These are phyloP conservation scores for Agrilus cyanescens DNA, from an alignment of 2,888 invertebrate species.

Conservation along the genomic window DNA sequence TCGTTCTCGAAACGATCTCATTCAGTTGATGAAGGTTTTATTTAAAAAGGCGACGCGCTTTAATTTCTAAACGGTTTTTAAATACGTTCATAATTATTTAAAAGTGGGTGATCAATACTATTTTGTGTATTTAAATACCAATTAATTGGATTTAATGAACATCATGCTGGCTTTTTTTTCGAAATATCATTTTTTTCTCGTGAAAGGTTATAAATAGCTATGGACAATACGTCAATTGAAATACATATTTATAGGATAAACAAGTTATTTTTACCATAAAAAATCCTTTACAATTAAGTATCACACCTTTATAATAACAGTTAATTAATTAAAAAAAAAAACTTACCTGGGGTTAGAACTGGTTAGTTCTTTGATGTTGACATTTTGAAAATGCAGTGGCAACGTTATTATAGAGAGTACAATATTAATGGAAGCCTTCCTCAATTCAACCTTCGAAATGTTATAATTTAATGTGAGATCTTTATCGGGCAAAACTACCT, in stretches of 20 bases:
- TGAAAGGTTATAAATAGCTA: conserved; percentile 17
- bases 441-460: conserved; percentile 64
- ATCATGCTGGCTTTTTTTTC: no score
- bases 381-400: conserved; percentile 81
- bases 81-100: no score
- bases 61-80: no score
- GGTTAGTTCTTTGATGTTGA: conserved; percentile 59
- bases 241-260: background rate
- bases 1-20: no score
- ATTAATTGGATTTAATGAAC: no score
- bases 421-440: conserved; percentile 85
- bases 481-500: conserved; percentile 80
- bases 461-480: conserved; percentile 65
- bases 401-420: conserved; percentile 83
- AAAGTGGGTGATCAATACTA: no score
- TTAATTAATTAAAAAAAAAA: background rate
- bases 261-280: background rate
- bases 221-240: conserved; percentile 15
- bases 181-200: no score
- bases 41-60: no score
- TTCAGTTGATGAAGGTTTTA: no score
- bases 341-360: conserved; percentile 31
- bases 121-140: no score
- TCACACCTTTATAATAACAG: background rate
- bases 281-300: background rate